Percentiles rank a stretch among this genome's conserved stretches.
These are phyloP conservation scores for Anolis carolinensis DNA, from an alignment of 2,113 vertebrate genomes.

Conservation along the genomic window DNA sequence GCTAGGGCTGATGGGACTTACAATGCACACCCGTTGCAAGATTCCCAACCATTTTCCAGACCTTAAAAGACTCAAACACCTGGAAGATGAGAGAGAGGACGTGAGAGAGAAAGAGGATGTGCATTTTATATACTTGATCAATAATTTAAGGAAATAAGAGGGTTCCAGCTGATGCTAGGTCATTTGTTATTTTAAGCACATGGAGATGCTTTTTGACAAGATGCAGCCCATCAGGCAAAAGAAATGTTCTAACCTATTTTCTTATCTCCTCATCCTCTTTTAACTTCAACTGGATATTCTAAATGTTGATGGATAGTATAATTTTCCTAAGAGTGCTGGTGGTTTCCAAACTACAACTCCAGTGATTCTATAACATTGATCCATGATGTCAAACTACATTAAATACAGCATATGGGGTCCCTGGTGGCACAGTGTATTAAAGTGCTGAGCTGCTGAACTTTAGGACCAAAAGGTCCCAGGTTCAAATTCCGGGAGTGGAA, in stretches of 20 bases:
- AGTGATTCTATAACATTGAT: too few species aligned
- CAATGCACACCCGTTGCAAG: too few species aligned
- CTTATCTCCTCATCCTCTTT: background rate
- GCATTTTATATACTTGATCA: too few species aligned
- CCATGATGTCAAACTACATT: too few species aligned
- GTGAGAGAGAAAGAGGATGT: background rate
- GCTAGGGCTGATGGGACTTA: too few species aligned
- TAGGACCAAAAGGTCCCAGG: too few species aligned
- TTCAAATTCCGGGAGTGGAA: too few species aligned
- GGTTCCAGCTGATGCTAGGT: accelerated
- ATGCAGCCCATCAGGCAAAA: background rate
- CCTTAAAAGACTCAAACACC: background rate
- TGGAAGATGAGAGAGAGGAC: background rate
- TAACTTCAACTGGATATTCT: background rate
- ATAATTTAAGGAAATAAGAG: background rate
- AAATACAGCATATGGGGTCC: too few species aligned
- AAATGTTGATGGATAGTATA: background rate
- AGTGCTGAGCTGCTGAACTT: too few species aligned
- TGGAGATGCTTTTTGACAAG: background rate
- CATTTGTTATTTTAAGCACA: background rate
- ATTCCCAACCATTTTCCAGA: too few species aligned
- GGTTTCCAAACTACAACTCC: too few species aligned
- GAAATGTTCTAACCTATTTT: background rate
- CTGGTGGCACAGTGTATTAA: too few species aligned
- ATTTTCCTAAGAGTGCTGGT: background rate